Conservation (phyloP, 2,113 vertebrate genomes). For the cattle (Bos taurus) region DNA sequence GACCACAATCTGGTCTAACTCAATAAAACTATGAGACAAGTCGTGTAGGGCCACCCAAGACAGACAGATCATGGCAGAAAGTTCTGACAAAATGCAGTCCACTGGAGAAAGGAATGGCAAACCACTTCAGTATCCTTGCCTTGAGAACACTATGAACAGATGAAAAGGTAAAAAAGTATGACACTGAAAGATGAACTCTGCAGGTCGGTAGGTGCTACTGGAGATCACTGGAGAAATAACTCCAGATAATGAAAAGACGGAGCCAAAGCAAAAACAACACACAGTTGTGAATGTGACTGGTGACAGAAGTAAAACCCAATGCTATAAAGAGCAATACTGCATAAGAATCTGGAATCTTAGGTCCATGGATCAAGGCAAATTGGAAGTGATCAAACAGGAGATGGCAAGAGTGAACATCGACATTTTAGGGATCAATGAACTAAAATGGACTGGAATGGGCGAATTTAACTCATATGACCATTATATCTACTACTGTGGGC, state of each 20-base stretch:
- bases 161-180: neutral
- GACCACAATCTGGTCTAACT: neutral
- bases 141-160: neutral
- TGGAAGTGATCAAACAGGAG: neutral
- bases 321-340: neutral
- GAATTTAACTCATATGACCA: neutral
- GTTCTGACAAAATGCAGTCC: neutral
- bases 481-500: neutral
- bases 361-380: neutral
- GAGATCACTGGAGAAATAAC: neutral
- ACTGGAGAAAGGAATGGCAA: neutral
- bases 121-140: neutral
- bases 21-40: neutral
- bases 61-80: fast-evolving
- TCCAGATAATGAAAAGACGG: fast-evolving
- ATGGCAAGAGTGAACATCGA: neutral
- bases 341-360: neutral
- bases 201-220: neutral
- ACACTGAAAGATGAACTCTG: neutral
- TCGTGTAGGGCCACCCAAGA: neutral
- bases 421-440: neutral
- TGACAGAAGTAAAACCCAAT: neutral
- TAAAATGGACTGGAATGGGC: neutral
- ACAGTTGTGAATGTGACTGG: neutral
- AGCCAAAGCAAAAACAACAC: neutral